Evolutionary conservation across 2,113 vertebrate species (phyloP).

Genomic region (Odocoileus hemionus): DNA sequence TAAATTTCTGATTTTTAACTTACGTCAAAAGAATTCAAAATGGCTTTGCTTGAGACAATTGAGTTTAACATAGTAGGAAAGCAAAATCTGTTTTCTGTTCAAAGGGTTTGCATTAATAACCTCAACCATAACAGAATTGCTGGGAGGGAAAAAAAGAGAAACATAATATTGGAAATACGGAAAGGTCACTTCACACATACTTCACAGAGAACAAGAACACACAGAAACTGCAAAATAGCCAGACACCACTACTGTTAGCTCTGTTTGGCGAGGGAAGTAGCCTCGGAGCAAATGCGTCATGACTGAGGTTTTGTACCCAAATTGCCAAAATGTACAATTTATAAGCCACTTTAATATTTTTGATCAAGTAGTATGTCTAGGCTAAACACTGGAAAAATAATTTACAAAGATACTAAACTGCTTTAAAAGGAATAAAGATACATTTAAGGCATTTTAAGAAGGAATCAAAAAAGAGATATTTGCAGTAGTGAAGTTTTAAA

Average conservation of each 20-base stretch:
- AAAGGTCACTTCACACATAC: background rate
- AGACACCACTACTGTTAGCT: background rate
- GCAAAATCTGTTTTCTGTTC: slow-evolving; percentile 28
- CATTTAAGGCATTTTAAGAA: background rate
- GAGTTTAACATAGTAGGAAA: slow-evolving; percentile 2
- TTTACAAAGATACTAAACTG: background rate
- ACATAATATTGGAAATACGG: background rate
- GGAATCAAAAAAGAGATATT: background rate
- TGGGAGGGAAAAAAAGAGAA: background rate
- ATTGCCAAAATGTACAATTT: background rate
- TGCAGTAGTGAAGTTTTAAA: background rate
- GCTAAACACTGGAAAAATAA: background rate
- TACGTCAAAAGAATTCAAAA: background rate
- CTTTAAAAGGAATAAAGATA: background rate
- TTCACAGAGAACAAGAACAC: background rate
- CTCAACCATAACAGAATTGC: background rate
- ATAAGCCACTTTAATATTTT: background rate
- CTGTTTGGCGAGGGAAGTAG: background rate
- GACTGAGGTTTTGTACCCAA: background rate
- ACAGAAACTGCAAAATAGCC: background rate
- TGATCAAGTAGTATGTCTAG: background rate
- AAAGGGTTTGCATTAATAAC: background rate
- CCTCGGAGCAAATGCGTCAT: background rate
- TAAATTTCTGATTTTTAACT: background rate
- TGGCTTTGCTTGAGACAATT: background rate